phyloP scores from a whole-genome alignment of 1,140 invertebrate species.

The Samia ricini region DNA sequence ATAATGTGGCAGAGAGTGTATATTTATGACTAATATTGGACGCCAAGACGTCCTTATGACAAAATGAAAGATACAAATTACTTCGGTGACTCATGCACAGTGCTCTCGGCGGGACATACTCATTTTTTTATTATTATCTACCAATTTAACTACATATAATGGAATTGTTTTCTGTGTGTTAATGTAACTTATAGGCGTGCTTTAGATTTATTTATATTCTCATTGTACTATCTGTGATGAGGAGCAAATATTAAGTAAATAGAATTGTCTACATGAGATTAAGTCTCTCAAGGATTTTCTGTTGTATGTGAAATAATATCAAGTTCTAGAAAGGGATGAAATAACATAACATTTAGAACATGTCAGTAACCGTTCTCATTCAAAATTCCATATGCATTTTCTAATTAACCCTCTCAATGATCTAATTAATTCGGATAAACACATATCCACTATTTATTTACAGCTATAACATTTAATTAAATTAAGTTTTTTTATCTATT shows the following conservation, averaged over 20 bases:
- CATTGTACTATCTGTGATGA: neutral
- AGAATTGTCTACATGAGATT: no score
- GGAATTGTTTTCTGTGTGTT: slow-evolving; percentile 38
- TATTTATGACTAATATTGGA: slow-evolving; percentile 30
- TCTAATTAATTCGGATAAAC: no score
- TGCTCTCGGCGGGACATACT: slow-evolving; percentile 28
- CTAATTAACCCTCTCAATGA: no score
- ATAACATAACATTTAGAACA: no score
- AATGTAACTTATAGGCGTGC: neutral
- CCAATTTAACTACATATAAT: slow-evolving; percentile 55
- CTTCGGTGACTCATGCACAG: slow-evolving; percentile 42
- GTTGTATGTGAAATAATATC: no score
- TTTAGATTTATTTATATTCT: neutral
- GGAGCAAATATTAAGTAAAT: neutral
- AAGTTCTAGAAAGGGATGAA: no score
- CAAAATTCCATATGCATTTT: no score
- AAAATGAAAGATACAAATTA: slow-evolving; percentile 29
- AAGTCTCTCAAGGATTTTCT: no score
- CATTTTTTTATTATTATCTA: slow-evolving; percentile 54
- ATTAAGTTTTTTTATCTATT: no score
- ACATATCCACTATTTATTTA: no score
- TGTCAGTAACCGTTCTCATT: no score
- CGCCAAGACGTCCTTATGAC: slow-evolving; percentile 24
- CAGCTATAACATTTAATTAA: no score
- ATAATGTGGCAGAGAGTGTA: neutral